Conservation (phyloP, 2,888 invertebrate genomes). For the Entomobrya multifasciata region DNA sequence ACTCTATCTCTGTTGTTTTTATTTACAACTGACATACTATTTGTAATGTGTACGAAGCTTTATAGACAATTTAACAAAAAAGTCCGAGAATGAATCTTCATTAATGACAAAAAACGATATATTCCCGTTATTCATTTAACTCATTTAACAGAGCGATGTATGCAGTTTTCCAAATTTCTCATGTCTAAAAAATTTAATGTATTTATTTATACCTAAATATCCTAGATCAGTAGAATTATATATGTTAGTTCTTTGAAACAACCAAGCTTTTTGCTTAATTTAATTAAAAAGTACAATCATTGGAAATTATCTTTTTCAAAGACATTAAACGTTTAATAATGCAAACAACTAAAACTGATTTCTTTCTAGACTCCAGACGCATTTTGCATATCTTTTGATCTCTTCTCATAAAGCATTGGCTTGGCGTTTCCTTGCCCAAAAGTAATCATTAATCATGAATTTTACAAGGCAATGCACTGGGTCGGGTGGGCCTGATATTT, state of each 20-base stretch:
- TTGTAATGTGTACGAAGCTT: too few species aligned
- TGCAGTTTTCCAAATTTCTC: not conserved
- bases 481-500: too few species aligned
- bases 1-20: too few species aligned
- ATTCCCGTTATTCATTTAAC: too few species aligned
- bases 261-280: not conserved
- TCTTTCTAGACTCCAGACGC: conserved; percentile 34
- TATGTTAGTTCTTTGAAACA: not conserved
- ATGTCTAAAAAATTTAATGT: not conserved
- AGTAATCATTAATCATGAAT: too few species aligned
- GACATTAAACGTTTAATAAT: conserved; percentile 25
- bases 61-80: not conserved
- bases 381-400: conserved; percentile 34
- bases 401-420: too few species aligned
- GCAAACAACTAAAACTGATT: not conserved
- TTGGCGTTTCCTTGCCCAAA: too few species aligned
- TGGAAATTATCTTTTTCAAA: conserved; percentile 42
- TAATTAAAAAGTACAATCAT: conserved; percentile 28
- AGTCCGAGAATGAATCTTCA: not conserved
- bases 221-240: conserved; percentile 1
- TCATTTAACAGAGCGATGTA: too few species aligned
- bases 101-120: not conserved
- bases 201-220: not conserved
- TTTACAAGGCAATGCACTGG: too few species aligned
- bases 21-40: too few species aligned